Evolutionary conservation across 1,140 invertebrate species (phyloP), one percentile per base, ranked within the genome.

Genomic region (Drosophila pallidifrons): DNA sequence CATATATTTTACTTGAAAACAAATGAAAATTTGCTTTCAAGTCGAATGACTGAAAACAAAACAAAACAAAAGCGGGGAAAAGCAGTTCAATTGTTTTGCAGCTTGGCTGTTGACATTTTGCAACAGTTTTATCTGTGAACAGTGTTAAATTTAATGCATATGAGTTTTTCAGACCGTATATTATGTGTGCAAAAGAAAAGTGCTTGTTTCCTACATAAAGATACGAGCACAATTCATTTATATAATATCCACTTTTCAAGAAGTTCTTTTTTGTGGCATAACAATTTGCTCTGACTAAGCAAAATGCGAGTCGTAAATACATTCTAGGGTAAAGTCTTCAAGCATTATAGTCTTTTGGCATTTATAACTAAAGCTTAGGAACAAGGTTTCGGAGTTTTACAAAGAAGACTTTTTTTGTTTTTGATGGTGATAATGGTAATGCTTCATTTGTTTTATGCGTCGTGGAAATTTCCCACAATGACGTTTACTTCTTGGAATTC

Each of bases 1-100:
- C 10, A 35, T 45, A 28, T 52, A 15, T 41, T 74, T 64, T 70
- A 81, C 69, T 77, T 86, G 82, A 57, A 81, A 86, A 75, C 65
- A 74, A 77, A 82, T 83, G 72, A 82, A 87, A 80, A 87, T 83
- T 77, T 77, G 70, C 67, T 79, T 79, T 66, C 20, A 70, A 32
- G 47, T 60, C 13, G 47, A 61, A 74, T 55, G 72, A 38, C 28
- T 54, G 30, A 60, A 52, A 20, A 67, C 49, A 45, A 68, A 20
- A 38, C 30, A 60, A 47, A 57, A 64, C 51, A 68, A 66, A 45
- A 67, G 32, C n/a, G 16, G 32, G 16, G 51, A 65, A 58, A 47
- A 75, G 47, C 60, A 83, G 71, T 65, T 75, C 61, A 68, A 79
- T 82, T 70, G 57, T 82, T 75, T 64, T 75, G 20, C 30, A 32